Evolutionary conservation across 2,797 vertebrate species (phyloP).

Genomic region (Aldrovandia affinis): DNA sequence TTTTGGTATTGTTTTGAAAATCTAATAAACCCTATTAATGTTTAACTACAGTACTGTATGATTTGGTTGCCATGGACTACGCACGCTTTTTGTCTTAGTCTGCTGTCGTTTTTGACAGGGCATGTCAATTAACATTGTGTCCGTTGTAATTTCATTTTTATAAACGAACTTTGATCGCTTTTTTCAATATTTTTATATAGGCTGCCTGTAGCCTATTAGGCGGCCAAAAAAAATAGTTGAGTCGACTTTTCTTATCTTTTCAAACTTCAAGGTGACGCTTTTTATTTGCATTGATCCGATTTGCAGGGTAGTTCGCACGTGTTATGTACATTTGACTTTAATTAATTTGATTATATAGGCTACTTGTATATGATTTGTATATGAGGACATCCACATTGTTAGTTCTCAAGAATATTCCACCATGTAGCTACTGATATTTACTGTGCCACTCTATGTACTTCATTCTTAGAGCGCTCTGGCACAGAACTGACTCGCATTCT

Average conservation of each 20-base stretch:
- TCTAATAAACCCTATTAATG: conserved; percentile 3
- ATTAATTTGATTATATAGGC: neutral
- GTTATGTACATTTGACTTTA: neutral
- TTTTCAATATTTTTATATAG: too few relatives aligned
- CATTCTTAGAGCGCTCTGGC: neutral
- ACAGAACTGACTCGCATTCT: neutral
- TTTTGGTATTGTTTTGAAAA: neutral
- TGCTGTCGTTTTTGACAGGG: too few relatives aligned
- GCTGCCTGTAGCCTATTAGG: too few relatives aligned
- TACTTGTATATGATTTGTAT: neutral
- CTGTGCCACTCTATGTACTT: neutral
- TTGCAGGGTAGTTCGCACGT: too few relatives aligned
- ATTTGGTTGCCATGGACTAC: neutral
- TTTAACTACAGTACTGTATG: neutral
- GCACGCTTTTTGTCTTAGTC: neutral
- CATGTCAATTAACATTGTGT: too few relatives aligned
- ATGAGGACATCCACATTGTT: neutral
- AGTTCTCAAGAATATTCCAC: neutral
- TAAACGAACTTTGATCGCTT: neutral
- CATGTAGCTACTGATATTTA: neutral
- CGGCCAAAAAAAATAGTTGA: too few relatives aligned
- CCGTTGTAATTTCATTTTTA: neutral
- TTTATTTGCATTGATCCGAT: neutral
- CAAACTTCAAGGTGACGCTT: neutral
- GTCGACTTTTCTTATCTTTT: too few relatives aligned